Percentiles rank a stretch among this genome's conserved stretches.
Evolutionary conservation across 2,888 invertebrate species (phyloP).

Genomic region (Tiliacea citrago): DNA sequence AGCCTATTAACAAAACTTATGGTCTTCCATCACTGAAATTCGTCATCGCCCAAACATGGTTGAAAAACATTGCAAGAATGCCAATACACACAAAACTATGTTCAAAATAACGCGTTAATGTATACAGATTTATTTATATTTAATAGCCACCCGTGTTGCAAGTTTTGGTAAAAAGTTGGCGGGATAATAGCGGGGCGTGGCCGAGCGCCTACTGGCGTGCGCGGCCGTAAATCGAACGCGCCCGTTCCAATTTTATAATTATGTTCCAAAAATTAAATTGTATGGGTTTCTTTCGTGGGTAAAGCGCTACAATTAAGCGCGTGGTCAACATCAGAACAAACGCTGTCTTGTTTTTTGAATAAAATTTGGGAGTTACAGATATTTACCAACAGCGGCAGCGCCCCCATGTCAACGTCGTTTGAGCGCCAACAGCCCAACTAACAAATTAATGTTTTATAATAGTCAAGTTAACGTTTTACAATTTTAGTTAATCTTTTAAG

Average conservation of each 20-base stretch:
- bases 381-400: too few relatives aligned
- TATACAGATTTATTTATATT: conserved; percentile 60
- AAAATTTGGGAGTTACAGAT: too few relatives aligned
- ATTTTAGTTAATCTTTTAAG: too few relatives aligned
- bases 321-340: too few relatives aligned
- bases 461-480: too few relatives aligned
- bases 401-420: too few relatives aligned
- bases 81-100: conserved; percentile 16
- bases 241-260: conserved; percentile 73
- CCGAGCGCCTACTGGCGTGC: conserved; percentile 75
- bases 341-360: too few relatives aligned
- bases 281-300: conserved; percentile 27
- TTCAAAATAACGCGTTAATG: conserved; percentile 35
- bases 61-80: background rate
- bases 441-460: too few relatives aligned
- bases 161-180: conserved; percentile 65
- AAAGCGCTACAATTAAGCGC: too few relatives aligned
- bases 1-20: background rate
- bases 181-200: conserved; percentile 78
- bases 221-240: conserved; percentile 71
- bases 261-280: conserved; percentile 61
- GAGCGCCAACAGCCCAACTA: too few relatives aligned
- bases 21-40: background rate
- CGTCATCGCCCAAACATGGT: background rate
- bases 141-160: conserved; percentile 60